Percentiles rank a stretch among this genome's conserved stretches.
These are phyloP conservation scores for Prinia subflava DNA, from an alignment of 2,113 vertebrate genomes.

Conservation along the genomic window DNA sequence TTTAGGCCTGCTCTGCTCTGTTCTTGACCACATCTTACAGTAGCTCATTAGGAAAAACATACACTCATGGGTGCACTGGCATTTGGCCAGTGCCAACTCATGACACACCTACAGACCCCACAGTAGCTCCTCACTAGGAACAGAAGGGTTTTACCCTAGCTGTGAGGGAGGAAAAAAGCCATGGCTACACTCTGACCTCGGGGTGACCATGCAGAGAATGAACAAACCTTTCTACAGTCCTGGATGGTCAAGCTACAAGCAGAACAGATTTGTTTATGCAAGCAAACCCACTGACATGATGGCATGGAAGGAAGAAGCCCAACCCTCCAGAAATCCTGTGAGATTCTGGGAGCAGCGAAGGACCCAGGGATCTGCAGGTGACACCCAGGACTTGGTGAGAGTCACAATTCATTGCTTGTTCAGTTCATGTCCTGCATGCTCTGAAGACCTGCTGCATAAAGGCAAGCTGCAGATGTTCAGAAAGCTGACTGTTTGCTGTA, in stretches of 20 bases:
- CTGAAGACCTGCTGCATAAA: neutral
- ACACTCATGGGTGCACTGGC: too few species aligned
- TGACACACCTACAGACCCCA: accelerated
- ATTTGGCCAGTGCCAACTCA: too few species aligned
- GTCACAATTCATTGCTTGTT: accelerated
- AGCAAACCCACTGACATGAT: neutral
- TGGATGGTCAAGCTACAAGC: accelerated
- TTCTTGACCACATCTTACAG: too few species aligned
- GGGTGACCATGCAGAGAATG: neutral
- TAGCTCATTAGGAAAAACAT: too few species aligned
- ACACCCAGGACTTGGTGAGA: neutral
- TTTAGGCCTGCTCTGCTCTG: too few species aligned
- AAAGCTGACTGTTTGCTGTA: neutral
- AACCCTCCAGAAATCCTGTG: neutral
- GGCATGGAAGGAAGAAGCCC: neutral
- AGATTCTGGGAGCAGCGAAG: neutral
- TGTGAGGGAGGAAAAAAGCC: neutral
- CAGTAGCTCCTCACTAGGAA: neutral
- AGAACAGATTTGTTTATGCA: neutral
- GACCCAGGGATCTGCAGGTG: neutral
- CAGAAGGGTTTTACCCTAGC: neutral
- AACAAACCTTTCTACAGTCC: neutral
- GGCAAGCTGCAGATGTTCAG: neutral
- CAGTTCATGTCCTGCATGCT: accelerated
- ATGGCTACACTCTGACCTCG: too few species aligned